These are phyloP conservation scores for Thamnaconus septentrionalis DNA, from an alignment of 2,113 vertebrate species.

Conservation along the genomic window DNA sequence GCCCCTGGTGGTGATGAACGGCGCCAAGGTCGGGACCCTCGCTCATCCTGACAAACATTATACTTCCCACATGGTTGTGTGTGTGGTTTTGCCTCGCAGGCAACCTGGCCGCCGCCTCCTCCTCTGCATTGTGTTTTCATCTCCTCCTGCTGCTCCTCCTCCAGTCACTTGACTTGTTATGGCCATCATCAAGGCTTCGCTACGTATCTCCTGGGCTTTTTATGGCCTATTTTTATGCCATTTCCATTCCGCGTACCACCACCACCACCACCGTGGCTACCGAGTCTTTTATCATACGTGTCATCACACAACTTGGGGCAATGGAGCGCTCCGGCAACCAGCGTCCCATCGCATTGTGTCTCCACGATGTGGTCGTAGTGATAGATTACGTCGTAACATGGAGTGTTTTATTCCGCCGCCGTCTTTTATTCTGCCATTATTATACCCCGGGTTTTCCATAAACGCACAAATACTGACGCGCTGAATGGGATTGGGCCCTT, in stretches of 20 bases:
- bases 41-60: too few species aligned
- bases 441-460: not conserved
- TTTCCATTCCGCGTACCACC: slow-evolving; percentile 19
- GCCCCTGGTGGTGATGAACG: too few species aligned
- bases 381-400: not conserved
- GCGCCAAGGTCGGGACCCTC: too few species aligned
- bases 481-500: not conserved
- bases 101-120: not conserved
- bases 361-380: not conserved
- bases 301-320: slow-evolving; percentile 17
- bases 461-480: not conserved
- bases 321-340: too few species aligned
- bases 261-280: not conserved
- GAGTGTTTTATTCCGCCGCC: slow-evolving; percentile 1
- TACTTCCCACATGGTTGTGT: too few species aligned
- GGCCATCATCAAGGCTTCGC: slow-evolving; percentile 29
- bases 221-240: slow-evolving; percentile 48
- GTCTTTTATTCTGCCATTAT: not conserved
- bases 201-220: slow-evolving; percentile 48
- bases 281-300: slow-evolving; percentile 45
- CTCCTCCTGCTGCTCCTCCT: too few species aligned
- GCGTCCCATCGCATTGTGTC: too few species aligned
- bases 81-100: too few species aligned
- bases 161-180: slow-evolving; percentile 48
- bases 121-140: too few species aligned